Evolutionary conservation across 2,113 vertebrate genomes (phyloP).

Genomic region (Gavialis gangeticus): DNA sequence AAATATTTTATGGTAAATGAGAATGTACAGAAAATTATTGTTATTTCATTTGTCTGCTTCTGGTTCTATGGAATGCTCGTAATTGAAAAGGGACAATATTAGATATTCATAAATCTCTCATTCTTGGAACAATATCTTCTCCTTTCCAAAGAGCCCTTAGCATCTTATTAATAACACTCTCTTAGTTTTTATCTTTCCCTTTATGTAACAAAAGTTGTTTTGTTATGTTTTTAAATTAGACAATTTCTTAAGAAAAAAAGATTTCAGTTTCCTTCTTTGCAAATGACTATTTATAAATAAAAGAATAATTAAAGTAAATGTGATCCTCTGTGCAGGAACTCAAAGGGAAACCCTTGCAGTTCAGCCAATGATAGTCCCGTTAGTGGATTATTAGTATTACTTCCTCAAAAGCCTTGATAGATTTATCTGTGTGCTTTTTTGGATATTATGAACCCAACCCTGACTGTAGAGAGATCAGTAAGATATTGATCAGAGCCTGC

Average conservation of each 20-base stretch:
- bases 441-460: not conserved
- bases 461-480: not conserved
- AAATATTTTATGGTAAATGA: not conserved
- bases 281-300: not conserved
- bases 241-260: not conserved
- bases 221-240: not conserved
- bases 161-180: not conserved
- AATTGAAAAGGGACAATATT: not conserved
- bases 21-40: not conserved
- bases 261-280: not conserved
- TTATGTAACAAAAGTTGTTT: not conserved
- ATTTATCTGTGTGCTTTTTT: not conserved
- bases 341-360: not conserved
- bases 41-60: not conserved
- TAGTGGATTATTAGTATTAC: not conserved
- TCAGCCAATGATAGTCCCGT: not conserved
- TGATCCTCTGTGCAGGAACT: not conserved
- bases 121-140: not conserved
- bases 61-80: not conserved
- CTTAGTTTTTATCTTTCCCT: not conserved
- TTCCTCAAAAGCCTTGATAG: not conserved
- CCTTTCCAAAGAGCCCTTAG: not conserved
- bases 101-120: not conserved
- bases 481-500: not conserved
- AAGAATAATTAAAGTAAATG: not conserved